A percentile compares a stretch with the other conserved stretches of the same genome.
Conservation (phyloP, 2,888 invertebrate genomes). For the Melikaiella ostensackeni region DNA sequence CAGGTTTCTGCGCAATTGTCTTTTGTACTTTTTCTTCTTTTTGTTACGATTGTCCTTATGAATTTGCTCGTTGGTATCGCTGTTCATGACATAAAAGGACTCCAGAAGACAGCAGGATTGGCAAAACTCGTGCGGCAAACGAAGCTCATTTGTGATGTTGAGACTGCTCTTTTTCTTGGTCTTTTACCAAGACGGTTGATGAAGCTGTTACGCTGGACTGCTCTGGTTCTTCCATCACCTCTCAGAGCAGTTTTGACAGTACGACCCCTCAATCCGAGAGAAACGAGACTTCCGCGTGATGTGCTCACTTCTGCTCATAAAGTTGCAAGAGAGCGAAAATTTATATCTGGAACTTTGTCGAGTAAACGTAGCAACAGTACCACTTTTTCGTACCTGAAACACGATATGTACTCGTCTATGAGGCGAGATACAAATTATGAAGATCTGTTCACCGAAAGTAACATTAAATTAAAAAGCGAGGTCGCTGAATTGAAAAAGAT, state of each 20-base stretch:
- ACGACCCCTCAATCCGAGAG: slow-evolving; percentile 89
- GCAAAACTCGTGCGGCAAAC: slow-evolving; percentile 91
- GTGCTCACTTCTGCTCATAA: slow-evolving; percentile 90
- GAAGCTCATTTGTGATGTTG: slow-evolving; percentile 91
- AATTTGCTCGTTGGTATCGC: slow-evolving; percentile 92
- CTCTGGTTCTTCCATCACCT: slow-evolving; percentile 88
- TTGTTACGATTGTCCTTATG: slow-evolving; percentile 92
- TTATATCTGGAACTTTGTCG: slow-evolving; percentile 49
- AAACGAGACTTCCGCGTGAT: slow-evolving; percentile 88
- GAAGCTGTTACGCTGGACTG: slow-evolving; percentile 87
- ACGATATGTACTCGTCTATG: slow-evolving; percentile 58
- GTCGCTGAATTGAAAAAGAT: slow-evolving; percentile 65
- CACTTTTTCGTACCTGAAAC: slow-evolving; percentile 59
- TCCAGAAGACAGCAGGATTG: slow-evolving; percentile 90
- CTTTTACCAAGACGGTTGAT: slow-evolving; percentile 87
- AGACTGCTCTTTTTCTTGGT: slow-evolving; percentile 88
- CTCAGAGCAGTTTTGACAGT: slow-evolving; percentile 90
- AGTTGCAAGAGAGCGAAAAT: slow-evolving; percentile 86
- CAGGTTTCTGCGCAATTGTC: slow-evolving; percentile 91
- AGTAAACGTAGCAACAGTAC: slow-evolving; percentile 64
- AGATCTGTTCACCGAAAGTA: slow-evolving; percentile 51
- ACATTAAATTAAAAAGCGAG: slow-evolving; percentile 61
- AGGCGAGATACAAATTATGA: slow-evolving; percentile 54
- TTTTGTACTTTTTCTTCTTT: slow-evolving; percentile 88
- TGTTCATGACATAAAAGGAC: slow-evolving; percentile 91